A percentile compares a stretch with the other conserved stretches of the same genome.
phyloP scores from a whole-genome alignment of 2,113 vertebrate genomes.

The Stomatorhinus ivindoensis region DNA sequence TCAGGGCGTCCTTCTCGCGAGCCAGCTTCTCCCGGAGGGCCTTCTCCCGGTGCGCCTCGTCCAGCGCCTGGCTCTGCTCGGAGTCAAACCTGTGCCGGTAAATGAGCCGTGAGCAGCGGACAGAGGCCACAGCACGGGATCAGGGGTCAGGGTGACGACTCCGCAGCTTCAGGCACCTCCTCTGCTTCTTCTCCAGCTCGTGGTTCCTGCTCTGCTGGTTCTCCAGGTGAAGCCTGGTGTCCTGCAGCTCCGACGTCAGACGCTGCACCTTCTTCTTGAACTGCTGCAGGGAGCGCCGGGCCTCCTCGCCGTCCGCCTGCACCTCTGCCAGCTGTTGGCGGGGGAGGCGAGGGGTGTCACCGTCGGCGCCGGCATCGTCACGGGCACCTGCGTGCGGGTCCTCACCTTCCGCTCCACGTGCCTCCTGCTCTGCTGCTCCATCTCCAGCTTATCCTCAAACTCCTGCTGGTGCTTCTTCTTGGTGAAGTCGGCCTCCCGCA shows the following conservation, averaged over 20 bases:
- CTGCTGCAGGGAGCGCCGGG: constrained; percentile 81
- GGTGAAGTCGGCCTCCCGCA: constrained; percentile 87
- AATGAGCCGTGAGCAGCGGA: background rate
- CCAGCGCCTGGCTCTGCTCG: constrained; percentile 79
- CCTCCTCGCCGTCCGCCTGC: constrained; percentile 85
- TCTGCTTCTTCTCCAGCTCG: constrained; percentile 96
- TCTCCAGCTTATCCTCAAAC: constrained; percentile 90
- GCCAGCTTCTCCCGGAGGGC: constrained; percentile 78
- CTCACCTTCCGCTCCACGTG: constrained; percentile 83
- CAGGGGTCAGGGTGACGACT: background rate
- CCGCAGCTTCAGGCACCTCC: constrained; percentile 61
- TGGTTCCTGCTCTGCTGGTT: constrained; percentile 92
- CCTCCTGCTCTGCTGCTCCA: constrained; percentile 85
- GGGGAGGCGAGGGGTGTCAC: background rate
- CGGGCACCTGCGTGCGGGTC: constrained; percentile 3
- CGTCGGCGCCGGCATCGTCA: no score
- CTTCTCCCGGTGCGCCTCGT: constrained; percentile 81
- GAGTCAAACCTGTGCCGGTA: constrained; percentile 73
- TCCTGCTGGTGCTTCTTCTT: constrained; percentile 93
- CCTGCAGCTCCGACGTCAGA: constrained; percentile 83
- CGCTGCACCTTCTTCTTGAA: constrained; percentile 93
- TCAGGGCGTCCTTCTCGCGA: constrained; percentile 81
- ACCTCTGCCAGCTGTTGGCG: constrained; percentile 72
- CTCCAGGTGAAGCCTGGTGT: constrained; percentile 93
- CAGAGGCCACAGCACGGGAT: background rate